phyloP scores from a whole-genome alignment of 1,140 invertebrate genomes.

The Chelonus insularis region DNA sequence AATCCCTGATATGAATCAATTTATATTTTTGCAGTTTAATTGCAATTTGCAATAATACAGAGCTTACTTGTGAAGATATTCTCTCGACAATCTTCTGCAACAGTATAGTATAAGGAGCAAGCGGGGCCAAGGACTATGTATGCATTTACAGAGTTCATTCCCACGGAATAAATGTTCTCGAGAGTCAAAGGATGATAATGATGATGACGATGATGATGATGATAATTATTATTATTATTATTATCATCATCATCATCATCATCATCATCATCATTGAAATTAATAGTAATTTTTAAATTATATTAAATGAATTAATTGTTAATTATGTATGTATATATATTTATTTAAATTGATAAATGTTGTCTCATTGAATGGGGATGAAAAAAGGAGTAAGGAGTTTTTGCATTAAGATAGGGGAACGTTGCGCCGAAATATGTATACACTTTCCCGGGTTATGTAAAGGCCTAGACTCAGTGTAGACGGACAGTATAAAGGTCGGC shows the following conservation, averaged over 20 bases:
- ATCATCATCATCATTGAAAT: too few species aligned
- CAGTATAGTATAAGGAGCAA: conserved; percentile 20
- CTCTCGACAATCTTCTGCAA: too few species aligned
- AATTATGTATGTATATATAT: too few species aligned
- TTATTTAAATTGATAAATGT: too few species aligned
- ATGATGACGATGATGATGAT: too few species aligned
- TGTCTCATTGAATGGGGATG: too few species aligned
- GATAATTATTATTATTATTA: too few species aligned
- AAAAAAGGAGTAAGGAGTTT: too few species aligned
- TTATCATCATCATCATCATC: too few species aligned
- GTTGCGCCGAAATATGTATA: conserved; percentile 49
- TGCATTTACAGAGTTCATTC: conserved; percentile 31
- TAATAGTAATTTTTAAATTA: too few species aligned
- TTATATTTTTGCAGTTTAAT: conserved; percentile 23
- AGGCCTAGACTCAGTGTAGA: conserved; percentile 35
- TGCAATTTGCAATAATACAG: conserved; percentile 18
- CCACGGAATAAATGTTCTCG: conserved; percentile 36
- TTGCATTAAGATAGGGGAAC: background rate
- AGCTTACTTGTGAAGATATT: too few species aligned
- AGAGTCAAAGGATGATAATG: conserved; percentile 26
- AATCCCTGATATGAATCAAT: conserved; percentile 21
- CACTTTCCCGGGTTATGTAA: conserved; percentile 46
- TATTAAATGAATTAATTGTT: conserved; percentile 15
- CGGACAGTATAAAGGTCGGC: conserved; percentile 55
- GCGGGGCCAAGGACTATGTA: conserved; percentile 38